These are phyloP conservation scores for Pseudoips prasinana DNA, from an alignment of 2,888 invertebrate species.

Conservation along the genomic window DNA sequence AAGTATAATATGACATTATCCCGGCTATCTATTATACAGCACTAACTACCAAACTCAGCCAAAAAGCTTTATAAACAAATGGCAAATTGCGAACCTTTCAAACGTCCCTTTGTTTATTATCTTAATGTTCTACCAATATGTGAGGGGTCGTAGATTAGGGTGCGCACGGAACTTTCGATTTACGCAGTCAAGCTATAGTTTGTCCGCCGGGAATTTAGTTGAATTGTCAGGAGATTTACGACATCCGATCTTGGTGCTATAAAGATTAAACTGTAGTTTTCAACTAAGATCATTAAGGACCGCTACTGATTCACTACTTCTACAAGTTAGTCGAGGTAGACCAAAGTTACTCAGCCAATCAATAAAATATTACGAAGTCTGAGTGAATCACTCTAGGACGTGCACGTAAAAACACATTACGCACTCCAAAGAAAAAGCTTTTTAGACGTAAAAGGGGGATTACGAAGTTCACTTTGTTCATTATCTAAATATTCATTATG, in stretches of 20 bases:
- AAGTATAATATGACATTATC: neutral
- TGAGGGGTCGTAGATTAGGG: conserved; percentile 32
- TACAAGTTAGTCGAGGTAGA: too few relatives aligned
- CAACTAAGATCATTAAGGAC: neutral
- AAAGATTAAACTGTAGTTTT: conserved; percentile 12
- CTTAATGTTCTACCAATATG: conserved; percentile 31
- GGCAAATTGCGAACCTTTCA: conserved; percentile 27
- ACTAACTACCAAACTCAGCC: conserved; percentile 13
- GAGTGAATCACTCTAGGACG: too few relatives aligned
- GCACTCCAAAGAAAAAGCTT: conserved; percentile 30
- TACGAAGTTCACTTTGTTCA: conserved; percentile 25
- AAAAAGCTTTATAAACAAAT: conserved; percentile 31
- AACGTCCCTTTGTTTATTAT: conserved; percentile 31
- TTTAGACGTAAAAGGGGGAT: conserved; percentile 25
- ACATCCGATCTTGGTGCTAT: conserved; percentile 32
- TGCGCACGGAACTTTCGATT: conserved; percentile 29
- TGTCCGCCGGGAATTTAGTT: conserved; percentile 27
- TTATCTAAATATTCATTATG: conserved; percentile 38
- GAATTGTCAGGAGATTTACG: conserved; percentile 32
- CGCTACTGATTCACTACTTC: too few relatives aligned
- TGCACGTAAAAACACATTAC: conserved; percentile 24
- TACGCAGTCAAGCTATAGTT: conserved; percentile 30
- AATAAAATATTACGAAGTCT: too few relatives aligned
- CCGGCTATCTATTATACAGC: too few relatives aligned
- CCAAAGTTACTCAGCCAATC: too few relatives aligned